Percentiles rank a stretch among this genome's conserved stretches.
Conservation (phyloP, 2,888 invertebrate genomes). For the Diaphora mendica region DNA sequence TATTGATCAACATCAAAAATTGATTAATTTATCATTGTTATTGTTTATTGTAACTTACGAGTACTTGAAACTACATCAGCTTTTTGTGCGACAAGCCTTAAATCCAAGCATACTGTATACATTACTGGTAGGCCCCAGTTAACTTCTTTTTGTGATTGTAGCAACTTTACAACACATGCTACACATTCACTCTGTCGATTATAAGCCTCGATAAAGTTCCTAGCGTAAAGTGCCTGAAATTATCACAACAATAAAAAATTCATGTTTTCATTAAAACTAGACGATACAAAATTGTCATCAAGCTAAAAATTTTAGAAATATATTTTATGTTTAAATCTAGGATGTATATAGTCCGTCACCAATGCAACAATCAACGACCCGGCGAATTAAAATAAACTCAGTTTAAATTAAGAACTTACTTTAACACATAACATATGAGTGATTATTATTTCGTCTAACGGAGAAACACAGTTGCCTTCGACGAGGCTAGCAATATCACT, state of each 20-base stretch:
- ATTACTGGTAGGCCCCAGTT: conserved; percentile 99
- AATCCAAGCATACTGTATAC: conserved; percentile 95
- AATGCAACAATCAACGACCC: not conserved
- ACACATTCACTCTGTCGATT: conserved; percentile 92
- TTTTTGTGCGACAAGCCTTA: conserved; percentile 93
- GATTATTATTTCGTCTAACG: conserved; percentile 91
- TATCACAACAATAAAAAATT: not conserved
- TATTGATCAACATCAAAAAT: too few species aligned
- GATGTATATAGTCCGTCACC: not conserved
- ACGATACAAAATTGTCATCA: too few species aligned
- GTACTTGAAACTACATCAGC: conserved; percentile 86
- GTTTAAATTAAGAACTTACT: conserved; percentile 65
- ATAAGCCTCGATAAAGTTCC: conserved; percentile 90
- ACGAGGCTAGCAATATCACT: conserved; percentile 90
- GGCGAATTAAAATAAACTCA: not conserved
- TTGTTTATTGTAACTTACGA: conserved; percentile 61
- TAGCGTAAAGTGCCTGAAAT: conserved; percentile 75
- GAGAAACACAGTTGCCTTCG: conserved; percentile 89
- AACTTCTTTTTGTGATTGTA: conserved; percentile 96
- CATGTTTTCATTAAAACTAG: not conserved
- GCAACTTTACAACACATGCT: conserved; percentile 91
- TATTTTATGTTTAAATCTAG: not conserved
- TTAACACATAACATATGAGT: conserved; percentile 90
- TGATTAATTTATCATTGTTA: not conserved
- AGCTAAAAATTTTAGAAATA: not conserved